Base-by-base conservation (phyloP, 1,140 invertebrate species). In the Ooceraea biroi region DNA sequence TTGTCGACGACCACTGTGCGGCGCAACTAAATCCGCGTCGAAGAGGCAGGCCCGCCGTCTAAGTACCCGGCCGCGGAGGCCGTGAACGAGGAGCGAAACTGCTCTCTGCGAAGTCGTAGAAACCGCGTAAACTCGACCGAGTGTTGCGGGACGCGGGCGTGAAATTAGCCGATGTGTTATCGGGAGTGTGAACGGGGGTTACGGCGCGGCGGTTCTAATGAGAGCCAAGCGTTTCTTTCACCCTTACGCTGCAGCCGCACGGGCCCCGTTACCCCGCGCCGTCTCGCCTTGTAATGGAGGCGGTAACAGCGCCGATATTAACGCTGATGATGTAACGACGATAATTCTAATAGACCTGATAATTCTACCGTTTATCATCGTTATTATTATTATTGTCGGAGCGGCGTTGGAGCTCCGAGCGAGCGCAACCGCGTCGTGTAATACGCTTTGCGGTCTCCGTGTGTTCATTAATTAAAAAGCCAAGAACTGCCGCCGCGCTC, bases 391-490 rank as follows among this genome's bases (percentile, higher is more conserved):
- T 71, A 85, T 87, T 86, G 83, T 86, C 71, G 2, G 7, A 72
- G 12, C 22, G 19, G 68, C 1, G 1, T 68, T 74, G 82, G 68
- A 48, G 60, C 27, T 7, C 36, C 44, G 19, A 25, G 41, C 19
- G 27, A 41, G 73, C 30, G 57, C 61, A 48, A 22, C 12, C 44
- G 65, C 27, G 10, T 17, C n/a, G 25, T 36, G 36, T 57, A 50
- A 36, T 63, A 55, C 10, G 80, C 27, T 44, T 74, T 41, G 69
- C 58, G 73, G 88, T 87, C 87, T 73, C 91, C 89, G 88, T 84
- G 82, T 90, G 88, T 92, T 92, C 89, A 90, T 92, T 92, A 93
- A 93, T 93, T 92, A 92, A 92, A 92, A 91, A 92, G 87, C 85
- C 72, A 88, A 85, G 86, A 86, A 91, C 71, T 57, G 68, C 48